Percentiles rank a stretch among this genome's conserved stretches.
These are phyloP conservation scores for Chionoecetes opilio DNA, from an alignment of 1,140 invertebrate genomes.

Conservation along the genomic window DNA sequence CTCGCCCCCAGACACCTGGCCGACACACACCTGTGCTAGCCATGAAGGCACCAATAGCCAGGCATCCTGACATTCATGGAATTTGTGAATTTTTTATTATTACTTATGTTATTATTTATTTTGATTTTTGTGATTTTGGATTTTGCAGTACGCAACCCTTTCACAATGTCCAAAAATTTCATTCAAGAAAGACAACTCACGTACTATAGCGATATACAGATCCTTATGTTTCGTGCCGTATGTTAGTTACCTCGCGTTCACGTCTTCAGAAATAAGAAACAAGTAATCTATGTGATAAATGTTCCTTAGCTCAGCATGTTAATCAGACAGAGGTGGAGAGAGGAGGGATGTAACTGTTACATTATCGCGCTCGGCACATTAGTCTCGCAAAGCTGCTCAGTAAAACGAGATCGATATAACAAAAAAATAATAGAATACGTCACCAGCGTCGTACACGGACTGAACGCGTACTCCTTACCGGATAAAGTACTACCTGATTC, in stretches of 20 bases:
- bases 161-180: too few relatives aligned
- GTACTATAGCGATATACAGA: too few relatives aligned
- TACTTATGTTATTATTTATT: too few relatives aligned
- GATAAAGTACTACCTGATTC: not conserved
- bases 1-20: too few relatives aligned
- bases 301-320: not conserved
- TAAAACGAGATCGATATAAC: not conserved
- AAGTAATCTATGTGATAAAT: not conserved
- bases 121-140: too few relatives aligned
- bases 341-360: constrained; percentile 6
- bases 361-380: not conserved
- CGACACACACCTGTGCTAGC: too few relatives aligned
- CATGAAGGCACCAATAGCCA: too few relatives aligned
- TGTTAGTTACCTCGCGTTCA: not conserved
- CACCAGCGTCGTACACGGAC: too few relatives aligned
- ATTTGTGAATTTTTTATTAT: too few relatives aligned
- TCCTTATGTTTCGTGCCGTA: not conserved
- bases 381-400: not conserved
- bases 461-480: not conserved
- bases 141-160: too few relatives aligned
- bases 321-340: not conserved
- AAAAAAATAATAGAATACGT: not conserved
- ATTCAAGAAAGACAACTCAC: too few relatives aligned
- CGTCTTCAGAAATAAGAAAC: not conserved
- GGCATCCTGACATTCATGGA: too few relatives aligned